phyloP scores from a whole-genome alignment of 2,888 invertebrate species.

The Amiota minor region DNA sequence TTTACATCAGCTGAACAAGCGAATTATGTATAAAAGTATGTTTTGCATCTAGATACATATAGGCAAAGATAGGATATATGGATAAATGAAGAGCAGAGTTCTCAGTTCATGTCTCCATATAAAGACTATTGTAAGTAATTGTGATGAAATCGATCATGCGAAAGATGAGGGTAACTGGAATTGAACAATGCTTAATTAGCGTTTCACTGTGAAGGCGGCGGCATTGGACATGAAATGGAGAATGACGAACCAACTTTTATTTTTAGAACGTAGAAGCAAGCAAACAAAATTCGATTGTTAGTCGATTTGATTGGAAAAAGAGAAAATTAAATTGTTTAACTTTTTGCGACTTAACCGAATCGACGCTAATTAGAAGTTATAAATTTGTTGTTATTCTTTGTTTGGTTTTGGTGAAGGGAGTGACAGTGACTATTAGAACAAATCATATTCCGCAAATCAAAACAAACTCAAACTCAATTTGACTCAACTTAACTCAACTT shows the following conservation, averaged over 20 bases:
- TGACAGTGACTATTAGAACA: constrained; percentile 7
- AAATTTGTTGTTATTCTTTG: constrained; percentile 54
- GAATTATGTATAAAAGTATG: background rate
- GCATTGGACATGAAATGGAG: too few species aligned
- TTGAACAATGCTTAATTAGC: constrained; percentile 64
- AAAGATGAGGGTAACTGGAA: constrained; percentile 11
- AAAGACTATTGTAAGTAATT: too few species aligned
- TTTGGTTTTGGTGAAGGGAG: constrained; percentile 16
- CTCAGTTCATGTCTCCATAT: too few species aligned
- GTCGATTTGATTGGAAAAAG: constrained; percentile 58
- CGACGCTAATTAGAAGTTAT: constrained; percentile 60
- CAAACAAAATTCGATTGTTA: constrained; percentile 5
- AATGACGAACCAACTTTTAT: too few species aligned
- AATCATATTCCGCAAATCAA: constrained; percentile 6
- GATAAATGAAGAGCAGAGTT: too few species aligned
- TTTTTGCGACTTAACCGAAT: constrained; percentile 56
- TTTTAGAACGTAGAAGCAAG: background rate
- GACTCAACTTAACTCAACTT: background rate
- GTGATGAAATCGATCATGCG: constrained; percentile 34
- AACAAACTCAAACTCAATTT: background rate
- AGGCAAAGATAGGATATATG: background rate
- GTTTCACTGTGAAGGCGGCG: constrained; percentile 43
- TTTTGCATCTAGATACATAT: background rate
- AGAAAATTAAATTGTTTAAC: constrained; percentile 46
- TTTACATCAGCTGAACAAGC: constrained; percentile 51